Conservation (phyloP, 37 sponge, comb jelly and placozoan species). For the Chondrosia reniformis region DNA sequence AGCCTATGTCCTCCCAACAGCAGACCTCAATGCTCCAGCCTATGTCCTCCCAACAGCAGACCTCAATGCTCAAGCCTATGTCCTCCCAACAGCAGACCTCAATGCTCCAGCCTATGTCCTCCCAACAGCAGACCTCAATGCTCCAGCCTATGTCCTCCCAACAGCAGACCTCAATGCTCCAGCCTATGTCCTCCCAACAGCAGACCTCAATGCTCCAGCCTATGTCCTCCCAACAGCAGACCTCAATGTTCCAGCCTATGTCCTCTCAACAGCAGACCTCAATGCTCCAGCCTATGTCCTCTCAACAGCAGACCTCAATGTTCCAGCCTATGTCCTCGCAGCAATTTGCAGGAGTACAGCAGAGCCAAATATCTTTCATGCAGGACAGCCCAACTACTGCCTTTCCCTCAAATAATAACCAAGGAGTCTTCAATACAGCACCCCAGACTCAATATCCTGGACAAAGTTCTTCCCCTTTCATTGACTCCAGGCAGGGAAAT, state of each 20-base stretch:
- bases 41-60: neutral
- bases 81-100: neutral
- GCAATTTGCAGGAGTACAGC: no score
- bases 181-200: neutral
- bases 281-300: neutral
- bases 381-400: neutral
- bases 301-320: slow-evolving; percentile 4
- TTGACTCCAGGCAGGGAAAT: neutral
- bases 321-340: neutral
- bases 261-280: neutral
- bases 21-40: neutral
- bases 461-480: neutral
- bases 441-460: neutral
- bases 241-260: neutral
- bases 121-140: slow-evolving; percentile 9
- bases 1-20: neutral
- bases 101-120: neutral
- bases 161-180: neutral
- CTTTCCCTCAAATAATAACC: neutral
- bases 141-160: neutral
- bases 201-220: neutral
- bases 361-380: no score
- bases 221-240: neutral
- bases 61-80: neutral
- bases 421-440: neutral